These are phyloP conservation scores for Lota lota DNA, from an alignment of 2,113 vertebrate species.

Conservation along the genomic window DNA sequence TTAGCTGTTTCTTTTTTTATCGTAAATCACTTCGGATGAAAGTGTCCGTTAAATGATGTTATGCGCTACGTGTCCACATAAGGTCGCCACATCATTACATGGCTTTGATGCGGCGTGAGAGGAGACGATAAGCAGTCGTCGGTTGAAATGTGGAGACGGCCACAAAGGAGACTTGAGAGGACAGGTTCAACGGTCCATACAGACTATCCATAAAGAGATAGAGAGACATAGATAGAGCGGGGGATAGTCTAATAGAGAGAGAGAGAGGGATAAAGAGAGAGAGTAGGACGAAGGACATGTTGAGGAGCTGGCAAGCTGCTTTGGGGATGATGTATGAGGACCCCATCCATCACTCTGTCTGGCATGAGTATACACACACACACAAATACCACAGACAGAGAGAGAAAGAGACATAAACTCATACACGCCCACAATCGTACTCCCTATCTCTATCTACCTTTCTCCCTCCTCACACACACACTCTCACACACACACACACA, in stretches of 20 bases:
- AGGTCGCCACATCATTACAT: too few relatives aligned
- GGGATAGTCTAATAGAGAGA: slow-evolving; percentile 5
- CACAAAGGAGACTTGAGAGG: too few relatives aligned
- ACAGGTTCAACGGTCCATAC: background rate
- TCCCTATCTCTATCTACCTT: too few relatives aligned
- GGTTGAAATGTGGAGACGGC: too few relatives aligned
- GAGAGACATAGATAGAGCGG: background rate
- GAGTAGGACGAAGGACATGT: slow-evolving; percentile 5
- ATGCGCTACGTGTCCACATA: too few relatives aligned
- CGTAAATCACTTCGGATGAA: too few relatives aligned
- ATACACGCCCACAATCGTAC: background rate
- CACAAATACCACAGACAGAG: slow-evolving; percentile 3
- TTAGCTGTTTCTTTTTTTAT: too few relatives aligned
- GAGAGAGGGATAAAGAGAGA: slow-evolving; percentile 11
- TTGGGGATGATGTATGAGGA: slow-evolving; percentile 51
- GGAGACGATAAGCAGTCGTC: too few relatives aligned
- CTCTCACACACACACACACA: background rate
- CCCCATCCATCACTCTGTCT: slow-evolving; percentile 42
- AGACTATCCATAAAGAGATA: background rate
- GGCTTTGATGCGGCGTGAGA: too few relatives aligned
- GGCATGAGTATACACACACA: slow-evolving; percentile 4
- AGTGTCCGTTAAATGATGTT: too few relatives aligned
- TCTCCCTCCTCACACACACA: too few relatives aligned
- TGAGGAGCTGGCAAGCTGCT: slow-evolving; percentile 26
- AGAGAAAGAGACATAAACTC: background rate